Conservation (phyloP, 2,113 vertebrate species). For the Motacilla tschutschensis region DNA sequence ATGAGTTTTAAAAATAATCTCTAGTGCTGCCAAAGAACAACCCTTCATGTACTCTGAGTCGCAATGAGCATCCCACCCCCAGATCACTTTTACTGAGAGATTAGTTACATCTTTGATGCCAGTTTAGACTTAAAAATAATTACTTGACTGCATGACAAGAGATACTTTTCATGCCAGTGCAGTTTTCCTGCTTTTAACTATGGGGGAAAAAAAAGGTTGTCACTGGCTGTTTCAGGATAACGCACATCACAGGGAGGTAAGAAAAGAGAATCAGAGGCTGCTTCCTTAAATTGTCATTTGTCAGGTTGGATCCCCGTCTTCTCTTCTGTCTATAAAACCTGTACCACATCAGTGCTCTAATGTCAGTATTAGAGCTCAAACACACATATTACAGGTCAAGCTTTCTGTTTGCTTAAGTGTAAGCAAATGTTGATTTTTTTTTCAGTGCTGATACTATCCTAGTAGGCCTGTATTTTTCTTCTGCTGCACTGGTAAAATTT, state of each 20-base stretch:
- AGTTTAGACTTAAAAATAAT: constrained; percentile 14
- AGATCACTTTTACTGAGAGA: constrained; percentile 20
- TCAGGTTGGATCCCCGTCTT: background rate
- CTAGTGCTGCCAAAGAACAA: background rate
- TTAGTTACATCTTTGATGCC: constrained; percentile 16
- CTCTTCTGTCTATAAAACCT: background rate
- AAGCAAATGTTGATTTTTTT: background rate
- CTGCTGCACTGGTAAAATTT: background rate
- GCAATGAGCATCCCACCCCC: background rate
- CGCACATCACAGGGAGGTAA: background rate
- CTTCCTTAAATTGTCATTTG: background rate
- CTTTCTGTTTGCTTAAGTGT: background rate
- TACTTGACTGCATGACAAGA: background rate
- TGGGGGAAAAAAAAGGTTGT: background rate
- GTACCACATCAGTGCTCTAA: background rate
- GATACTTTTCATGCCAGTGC: background rate
- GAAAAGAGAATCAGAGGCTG: background rate
- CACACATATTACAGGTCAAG: background rate
- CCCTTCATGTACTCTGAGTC: background rate
- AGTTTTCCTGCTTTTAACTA: background rate
- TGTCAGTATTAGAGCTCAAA: background rate
- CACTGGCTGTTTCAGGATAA: background rate
- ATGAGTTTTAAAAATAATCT: constrained; percentile 7
- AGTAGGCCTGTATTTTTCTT: background rate
- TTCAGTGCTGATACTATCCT: background rate